Base-by-base conservation (phyloP, 2,888 invertebrate species). In the Endotricha flammealis region DNA sequence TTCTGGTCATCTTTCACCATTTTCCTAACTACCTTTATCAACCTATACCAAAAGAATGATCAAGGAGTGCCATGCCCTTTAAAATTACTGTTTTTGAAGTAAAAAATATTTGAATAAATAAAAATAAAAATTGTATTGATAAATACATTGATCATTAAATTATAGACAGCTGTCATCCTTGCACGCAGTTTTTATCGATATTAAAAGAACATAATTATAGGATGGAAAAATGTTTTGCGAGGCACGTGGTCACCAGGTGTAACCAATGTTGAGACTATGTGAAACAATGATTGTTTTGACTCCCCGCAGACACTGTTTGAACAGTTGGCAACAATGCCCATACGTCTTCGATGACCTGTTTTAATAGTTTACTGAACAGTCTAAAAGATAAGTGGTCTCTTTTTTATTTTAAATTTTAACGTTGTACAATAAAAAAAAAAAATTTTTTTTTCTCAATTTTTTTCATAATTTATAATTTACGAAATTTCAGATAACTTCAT, bases 261-360 rank as follows among this genome's bases (percentile, higher is more conserved):
- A 54, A 48, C 20, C 6, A 33, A 46, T 76, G 70, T 79, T 78
- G 71, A 62, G 79, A 68, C 81, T 78, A 60, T 53, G 20, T 47
- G 49, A 61, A 72, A 80, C 81, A 80, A 80, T 79, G 60, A 48
- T 52, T 80, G 70, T 81, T 81, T 77, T 74, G 82, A 77, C 80
- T 78, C 61, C 57, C 45, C n/a, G 2, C 57, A 50, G 63, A 60
- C 54, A 63, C 56, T 46, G 55, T 73, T 75, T 73, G 69, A 57
- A 72, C 76, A 76, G 71, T 73, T 75, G 73, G 55, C 58, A 59
- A 73, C 78, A 76, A 75, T 75, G 64, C 50, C 50, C 35, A 33
- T 40, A 39, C 44, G 4, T 20, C 20, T 20, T 20, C 20, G n/a
- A 20, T 20, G 20, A 20, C 20, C 6, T 16, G 25, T 17, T 14